Percentiles rank a stretch among this genome's conserved stretches.
phyloP scores from a whole-genome alignment of 2,888 invertebrate species.

The Ornithoptera alexandrae region DNA sequence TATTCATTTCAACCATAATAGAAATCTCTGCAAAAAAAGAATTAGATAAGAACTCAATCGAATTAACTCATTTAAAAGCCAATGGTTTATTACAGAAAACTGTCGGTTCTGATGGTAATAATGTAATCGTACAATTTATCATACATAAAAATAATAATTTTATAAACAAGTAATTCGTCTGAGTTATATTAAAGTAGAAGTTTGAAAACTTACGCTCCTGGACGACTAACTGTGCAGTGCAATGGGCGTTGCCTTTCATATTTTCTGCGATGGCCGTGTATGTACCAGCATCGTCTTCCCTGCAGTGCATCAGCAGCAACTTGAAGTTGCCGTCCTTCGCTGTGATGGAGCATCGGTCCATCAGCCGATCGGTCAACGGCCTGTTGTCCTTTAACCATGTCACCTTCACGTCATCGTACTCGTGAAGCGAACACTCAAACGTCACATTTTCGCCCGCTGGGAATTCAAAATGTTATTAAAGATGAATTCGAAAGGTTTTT shows the following conservation, averaged over 20 bases:
- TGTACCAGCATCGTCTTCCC: conserved; percentile 90
- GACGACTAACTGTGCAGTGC: conserved; percentile 93
- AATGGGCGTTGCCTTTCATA: conserved; percentile 87
- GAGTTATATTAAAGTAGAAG: conserved; percentile 29
- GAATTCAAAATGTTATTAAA: conserved; percentile 58
- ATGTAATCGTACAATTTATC: too few species aligned
- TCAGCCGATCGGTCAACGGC: conserved; percentile 86
- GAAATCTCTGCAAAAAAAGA: conserved; percentile 20
- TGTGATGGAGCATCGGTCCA: conserved; percentile 85
- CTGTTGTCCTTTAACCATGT: conserved; percentile 94
- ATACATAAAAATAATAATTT: too few species aligned
- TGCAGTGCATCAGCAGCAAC: conserved; percentile 87
- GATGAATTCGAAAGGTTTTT: conserved; percentile 57
- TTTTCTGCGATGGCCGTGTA: conserved; percentile 95
- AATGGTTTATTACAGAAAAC: neutral
- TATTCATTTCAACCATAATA: neutral
- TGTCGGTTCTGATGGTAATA: too few species aligned
- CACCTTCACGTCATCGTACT: conserved; percentile 81
- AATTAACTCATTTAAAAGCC: conserved; percentile 12
- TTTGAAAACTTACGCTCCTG: conserved; percentile 85
- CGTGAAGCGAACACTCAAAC: conserved; percentile 88
- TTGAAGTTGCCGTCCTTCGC: conserved; percentile 81
- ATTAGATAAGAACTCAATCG: conserved; percentile 23
- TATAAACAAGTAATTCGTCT: conserved; percentile 28
- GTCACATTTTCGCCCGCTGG: conserved; percentile 90